Conservation (phyloP, 2,888 invertebrate genomes). For the Phasia obesa region DNA sequence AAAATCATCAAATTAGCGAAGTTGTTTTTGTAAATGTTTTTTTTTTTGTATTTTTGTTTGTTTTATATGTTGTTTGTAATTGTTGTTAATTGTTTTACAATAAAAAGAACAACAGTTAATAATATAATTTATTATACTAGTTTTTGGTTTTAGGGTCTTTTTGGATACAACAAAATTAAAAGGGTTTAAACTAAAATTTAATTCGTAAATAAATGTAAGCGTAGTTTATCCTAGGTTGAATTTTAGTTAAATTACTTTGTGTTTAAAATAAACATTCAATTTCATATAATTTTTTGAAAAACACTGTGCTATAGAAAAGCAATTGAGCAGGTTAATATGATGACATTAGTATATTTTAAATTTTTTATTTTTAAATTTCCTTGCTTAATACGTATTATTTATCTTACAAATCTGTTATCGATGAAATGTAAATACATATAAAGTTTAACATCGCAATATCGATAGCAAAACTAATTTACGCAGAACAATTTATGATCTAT, state of each 20-base stretch:
- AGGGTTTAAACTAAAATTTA: neutral
- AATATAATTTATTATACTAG: neutral
- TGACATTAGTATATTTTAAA: too few relatives aligned
- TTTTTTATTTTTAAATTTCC: too few relatives aligned
- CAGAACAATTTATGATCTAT: too few relatives aligned
- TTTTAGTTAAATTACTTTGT: neutral
- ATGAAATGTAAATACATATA: too few relatives aligned
- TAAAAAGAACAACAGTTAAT: constrained; percentile 9
- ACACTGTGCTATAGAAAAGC: neutral
- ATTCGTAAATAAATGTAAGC: neutral
- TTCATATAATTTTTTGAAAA: neutral
- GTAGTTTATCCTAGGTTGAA: neutral
- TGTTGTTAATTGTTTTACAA: constrained; percentile 37
- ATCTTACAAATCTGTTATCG: too few relatives aligned
- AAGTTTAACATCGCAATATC: too few relatives aligned
- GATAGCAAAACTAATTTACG: too few relatives aligned
- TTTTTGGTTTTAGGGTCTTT: constrained; percentile 20
- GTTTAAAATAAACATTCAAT: neutral
- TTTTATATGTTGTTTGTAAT: constrained; percentile 46
- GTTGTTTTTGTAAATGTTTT: constrained; percentile 49
- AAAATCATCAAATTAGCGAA: constrained; percentile 60
- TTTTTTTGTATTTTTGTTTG: constrained; percentile 36
- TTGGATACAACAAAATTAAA: constrained; percentile 29
- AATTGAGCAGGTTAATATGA: too few relatives aligned
- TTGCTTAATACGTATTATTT: too few relatives aligned